Percentiles rank a stretch among this genome's conserved stretches.
Conservation (phyloP, 2,888 invertebrate species). For the Hedya salicella region DNA sequence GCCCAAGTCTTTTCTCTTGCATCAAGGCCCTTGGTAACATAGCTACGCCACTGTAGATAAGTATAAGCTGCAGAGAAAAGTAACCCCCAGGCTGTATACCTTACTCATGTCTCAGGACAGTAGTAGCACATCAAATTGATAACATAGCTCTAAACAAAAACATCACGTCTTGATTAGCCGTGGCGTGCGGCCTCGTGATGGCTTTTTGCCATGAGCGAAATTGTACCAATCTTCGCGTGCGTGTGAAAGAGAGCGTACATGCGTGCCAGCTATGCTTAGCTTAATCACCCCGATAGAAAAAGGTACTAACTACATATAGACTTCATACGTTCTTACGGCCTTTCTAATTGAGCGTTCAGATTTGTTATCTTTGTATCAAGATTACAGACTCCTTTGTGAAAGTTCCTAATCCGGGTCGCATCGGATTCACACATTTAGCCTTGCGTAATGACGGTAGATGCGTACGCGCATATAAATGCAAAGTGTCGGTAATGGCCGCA, state of each 20-base stretch:
- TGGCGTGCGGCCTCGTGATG: slow-evolving; percentile 32
- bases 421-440: slow-evolving; percentile 23
- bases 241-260: slow-evolving; percentile 40
- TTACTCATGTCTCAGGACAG: no score
- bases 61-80: not conserved
- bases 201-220: slow-evolving; percentile 40
- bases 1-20: no score
- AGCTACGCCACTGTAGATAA: no score
- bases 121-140: not conserved
- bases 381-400: slow-evolving; percentile 38
- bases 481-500: slow-evolving; percentile 27
- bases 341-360: not conserved
- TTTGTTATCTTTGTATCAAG: slow-evolving; percentile 29
- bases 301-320: not conserved
- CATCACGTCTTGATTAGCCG: slow-evolving; percentile 10
- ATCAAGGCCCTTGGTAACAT: no score
- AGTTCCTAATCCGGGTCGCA: slow-evolving; percentile 40
- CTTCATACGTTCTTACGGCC: not conserved
- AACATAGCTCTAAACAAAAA: slow-evolving; percentile 18
- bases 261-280: slow-evolving; percentile 30
- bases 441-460: slow-evolving; percentile 34
- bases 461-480: slow-evolving; percentile 30
- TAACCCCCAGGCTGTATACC: no score
- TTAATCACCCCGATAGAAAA: not conserved
- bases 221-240: slow-evolving; percentile 36